Evolutionary conservation across 2,888 invertebrate genomes (phyloP).

Genomic region (Lycophotia porphyrea): DNA sequence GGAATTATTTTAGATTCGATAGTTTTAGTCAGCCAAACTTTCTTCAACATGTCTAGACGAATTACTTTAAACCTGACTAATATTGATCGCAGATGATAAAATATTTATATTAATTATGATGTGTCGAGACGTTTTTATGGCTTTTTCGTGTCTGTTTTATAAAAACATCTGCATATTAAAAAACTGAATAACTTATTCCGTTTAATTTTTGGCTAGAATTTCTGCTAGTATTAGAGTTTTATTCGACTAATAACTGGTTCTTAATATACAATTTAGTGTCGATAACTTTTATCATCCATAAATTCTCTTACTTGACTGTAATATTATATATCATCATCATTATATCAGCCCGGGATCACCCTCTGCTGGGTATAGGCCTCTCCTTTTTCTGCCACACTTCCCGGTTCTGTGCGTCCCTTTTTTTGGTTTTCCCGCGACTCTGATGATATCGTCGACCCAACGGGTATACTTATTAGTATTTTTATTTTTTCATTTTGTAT

Average conservation of each 20-base stretch:
- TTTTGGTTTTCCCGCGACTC: no score
- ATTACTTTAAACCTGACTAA: background rate
- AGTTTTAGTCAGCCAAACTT: background rate
- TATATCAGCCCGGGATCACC: no score
- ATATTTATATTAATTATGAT: slow-evolving; percentile 8
- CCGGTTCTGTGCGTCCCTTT: no score
- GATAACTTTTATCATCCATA: background rate
- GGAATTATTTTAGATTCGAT: background rate
- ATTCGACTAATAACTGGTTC: background rate
- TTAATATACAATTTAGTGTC: background rate
- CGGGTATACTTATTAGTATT: no score
- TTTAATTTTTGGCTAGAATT: background rate
- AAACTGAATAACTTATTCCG: background rate
- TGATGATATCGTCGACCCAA: no score
- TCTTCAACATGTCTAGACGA: slow-evolving; percentile 5
- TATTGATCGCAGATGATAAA: slow-evolving; percentile 7
- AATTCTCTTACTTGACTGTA: no score
- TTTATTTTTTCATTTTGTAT: no score
- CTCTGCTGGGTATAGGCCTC: no score
- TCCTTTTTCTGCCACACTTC: no score
- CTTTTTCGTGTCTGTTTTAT: background rate
- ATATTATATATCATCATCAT: no score
- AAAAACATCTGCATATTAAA: background rate
- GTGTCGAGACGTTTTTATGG: background rate
- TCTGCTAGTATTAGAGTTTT: background rate